Base-by-base conservation (phyloP, 2,113 vertebrate species). In the Pseudorectes ferrugineus region DNA sequence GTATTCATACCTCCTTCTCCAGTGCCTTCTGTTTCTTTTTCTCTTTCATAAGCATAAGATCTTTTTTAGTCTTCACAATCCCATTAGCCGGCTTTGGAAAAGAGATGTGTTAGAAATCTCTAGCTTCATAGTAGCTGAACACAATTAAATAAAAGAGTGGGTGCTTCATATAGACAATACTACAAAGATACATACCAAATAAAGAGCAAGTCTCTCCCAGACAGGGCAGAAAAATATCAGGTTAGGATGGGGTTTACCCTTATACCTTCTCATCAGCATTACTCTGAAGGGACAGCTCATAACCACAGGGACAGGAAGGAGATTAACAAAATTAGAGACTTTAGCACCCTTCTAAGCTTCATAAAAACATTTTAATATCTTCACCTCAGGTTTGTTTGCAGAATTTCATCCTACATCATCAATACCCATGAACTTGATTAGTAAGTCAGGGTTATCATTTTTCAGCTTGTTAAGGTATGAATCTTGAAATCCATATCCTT, bases 1-100 rank as follows among this genome's bases (percentile, higher is more conserved):
- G 5, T 45, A 62, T 66, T 89, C 95, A 65, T 97, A 99, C 99
- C 98, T 99, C 99, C 93, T 98, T 99, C 95, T 99, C 99, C 94
- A 99, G 33, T 4, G 97, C 93, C 88, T 98, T 99, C 93, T 98
- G 98, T 66, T 98, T 98, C 95, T 98, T 99, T 88, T 89, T 96
- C 52, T 99, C 98, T 85, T 98, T 91, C 54, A 97, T 94, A 78
- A 98, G 92, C 59, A 40, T 31, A 40, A 54, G 11, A 95, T 96
- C 97, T 91, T 97, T 99, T 52, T 98, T 98, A 89, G 97, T 96
- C 81, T 98, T 99, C 40, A 61, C 55, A 71, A 46, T 82, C 12
- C 79, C 38, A 22, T 20, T 83, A 55, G 49, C 75, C 14, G 93
- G 89, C 96, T 98, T 92, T 93, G 74, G 86, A 66, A 92, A 79